These are phyloP conservation scores for Aphodius granarius DNA, from an alignment of 2,888 invertebrate species.

Conservation along the genomic window DNA sequence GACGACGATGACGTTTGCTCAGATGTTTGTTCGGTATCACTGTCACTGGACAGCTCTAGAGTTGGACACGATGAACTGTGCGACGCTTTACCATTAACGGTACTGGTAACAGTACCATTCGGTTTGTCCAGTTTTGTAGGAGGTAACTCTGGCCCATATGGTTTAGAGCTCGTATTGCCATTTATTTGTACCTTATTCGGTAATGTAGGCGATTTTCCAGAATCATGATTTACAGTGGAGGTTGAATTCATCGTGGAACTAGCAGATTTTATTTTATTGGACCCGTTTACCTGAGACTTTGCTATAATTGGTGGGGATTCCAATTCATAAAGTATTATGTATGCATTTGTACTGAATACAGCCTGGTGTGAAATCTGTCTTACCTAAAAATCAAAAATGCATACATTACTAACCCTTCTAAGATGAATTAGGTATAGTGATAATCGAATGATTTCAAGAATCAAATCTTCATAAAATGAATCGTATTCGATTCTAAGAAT, in stretches of 20 bases:
- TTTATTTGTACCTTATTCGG: constrained; percentile 32
- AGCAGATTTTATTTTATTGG: constrained; percentile 26
- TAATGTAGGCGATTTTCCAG: constrained; percentile 28
- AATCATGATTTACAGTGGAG: constrained; percentile 42
- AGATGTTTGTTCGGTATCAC: constrained; percentile 31
- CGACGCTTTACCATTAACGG: constrained; percentile 32
- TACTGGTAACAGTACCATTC: constrained; percentile 32
- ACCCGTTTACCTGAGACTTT: constrained; percentile 21
- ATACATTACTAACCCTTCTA: constrained; percentile 12
- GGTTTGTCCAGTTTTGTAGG: constrained; percentile 32
- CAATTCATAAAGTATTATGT: constrained; percentile 87
- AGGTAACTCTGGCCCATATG: constrained; percentile 51
- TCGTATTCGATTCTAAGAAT: too few relatives aligned
- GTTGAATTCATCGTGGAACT: constrained; percentile 40
- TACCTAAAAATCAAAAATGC: constrained; percentile 51
- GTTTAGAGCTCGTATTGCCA: constrained; percentile 44
- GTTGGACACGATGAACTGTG: constrained; percentile 19
- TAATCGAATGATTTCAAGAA: constrained; percentile 7
- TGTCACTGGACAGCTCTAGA: constrained; percentile 35
- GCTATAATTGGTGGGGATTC: constrained; percentile 45
- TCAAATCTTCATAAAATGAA: not conserved
- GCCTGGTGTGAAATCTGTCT: constrained; percentile 74
- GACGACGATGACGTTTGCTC: constrained; percentile 5
- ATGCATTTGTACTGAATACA: constrained; percentile 84
- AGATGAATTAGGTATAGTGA: too few relatives aligned